These are phyloP conservation scores for Embiotoca jacksoni DNA, from an alignment of 2,113 vertebrate species.

Conservation along the genomic window DNA sequence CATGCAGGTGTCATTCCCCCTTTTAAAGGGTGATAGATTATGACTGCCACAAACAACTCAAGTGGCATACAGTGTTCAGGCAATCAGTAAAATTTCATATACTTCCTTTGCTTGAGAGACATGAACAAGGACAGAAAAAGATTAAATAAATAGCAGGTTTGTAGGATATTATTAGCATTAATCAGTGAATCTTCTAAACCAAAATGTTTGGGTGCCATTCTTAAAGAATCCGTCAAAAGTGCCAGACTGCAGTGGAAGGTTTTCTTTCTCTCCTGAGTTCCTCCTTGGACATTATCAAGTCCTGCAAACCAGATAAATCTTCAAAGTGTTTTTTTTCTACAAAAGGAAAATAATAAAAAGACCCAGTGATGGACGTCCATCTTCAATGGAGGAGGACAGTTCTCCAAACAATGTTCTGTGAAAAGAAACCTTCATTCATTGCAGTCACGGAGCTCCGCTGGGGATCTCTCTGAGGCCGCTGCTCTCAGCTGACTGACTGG, in stretches of 20 bases:
- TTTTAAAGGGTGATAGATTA: slow-evolving; percentile 55
- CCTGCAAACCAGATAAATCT: slow-evolving; percentile 26
- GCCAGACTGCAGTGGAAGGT: background rate
- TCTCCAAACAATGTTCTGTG: slow-evolving; percentile 16
- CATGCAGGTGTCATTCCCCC: slow-evolving; percentile 26
- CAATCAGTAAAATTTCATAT: slow-evolving; percentile 26
- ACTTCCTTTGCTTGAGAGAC: slow-evolving; percentile 18
- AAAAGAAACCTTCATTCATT: background rate
- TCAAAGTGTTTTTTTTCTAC: slow-evolving; percentile 29
- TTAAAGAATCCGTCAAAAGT: slow-evolving; percentile 27
- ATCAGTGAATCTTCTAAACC: background rate
- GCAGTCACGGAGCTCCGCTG: slow-evolving; percentile 68
- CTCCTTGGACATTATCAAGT: slow-evolving; percentile 7
- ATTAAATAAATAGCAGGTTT: slow-evolving; percentile 17
- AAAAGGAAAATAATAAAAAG: slow-evolving; percentile 62
- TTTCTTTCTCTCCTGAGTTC: slow-evolving; percentile 43
- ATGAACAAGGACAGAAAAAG: slow-evolving; percentile 19
- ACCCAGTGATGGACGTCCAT: slow-evolving; percentile 14
- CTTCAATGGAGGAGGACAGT: slow-evolving; percentile 12
- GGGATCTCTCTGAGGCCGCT: slow-evolving; percentile 66
- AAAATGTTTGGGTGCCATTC: slow-evolving; percentile 26
- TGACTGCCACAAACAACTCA: slow-evolving; percentile 40
- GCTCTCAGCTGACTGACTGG: slow-evolving; percentile 68
- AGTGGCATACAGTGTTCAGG: slow-evolving; percentile 22
- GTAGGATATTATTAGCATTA: slow-evolving; percentile 12